Percentiles rank a stretch among this genome's conserved stretches.
Evolutionary conservation across 1,140 invertebrate genomes (phyloP).

Genomic region (Drosophila suzukii): DNA sequence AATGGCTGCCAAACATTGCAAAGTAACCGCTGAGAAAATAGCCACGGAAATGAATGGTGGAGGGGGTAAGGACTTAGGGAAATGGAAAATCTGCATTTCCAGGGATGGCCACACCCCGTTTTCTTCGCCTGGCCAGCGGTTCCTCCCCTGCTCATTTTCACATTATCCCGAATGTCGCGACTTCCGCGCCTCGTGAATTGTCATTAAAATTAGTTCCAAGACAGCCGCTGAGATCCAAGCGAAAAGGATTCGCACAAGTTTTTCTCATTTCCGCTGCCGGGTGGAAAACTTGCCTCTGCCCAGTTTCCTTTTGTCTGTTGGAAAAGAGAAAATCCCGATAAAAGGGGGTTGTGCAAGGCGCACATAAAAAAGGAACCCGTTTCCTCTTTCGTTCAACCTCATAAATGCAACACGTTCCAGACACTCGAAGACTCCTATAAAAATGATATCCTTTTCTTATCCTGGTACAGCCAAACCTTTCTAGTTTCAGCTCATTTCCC

Average conservation of each 20-base stretch:
- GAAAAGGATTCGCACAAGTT: slow-evolving; percentile 58
- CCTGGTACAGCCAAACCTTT: slow-evolving; percentile 32
- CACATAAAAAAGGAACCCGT: slow-evolving; percentile 51
- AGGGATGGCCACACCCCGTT: slow-evolving; percentile 36
- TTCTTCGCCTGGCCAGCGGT: slow-evolving; percentile 14
- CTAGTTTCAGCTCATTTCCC: slow-evolving; percentile 2
- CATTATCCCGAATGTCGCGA: slow-evolving; percentile 46
- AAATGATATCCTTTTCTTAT: slow-evolving; percentile 34
- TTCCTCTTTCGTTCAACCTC: slow-evolving; percentile 58
- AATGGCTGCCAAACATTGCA: slow-evolving; percentile 41
- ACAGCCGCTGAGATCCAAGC: slow-evolving; percentile 20
- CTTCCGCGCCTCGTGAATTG: slow-evolving; percentile 69
- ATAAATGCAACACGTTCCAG: slow-evolving; percentile 75
- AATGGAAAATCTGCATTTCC: slow-evolving; percentile 55
- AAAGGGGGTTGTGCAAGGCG: slow-evolving; percentile 20
- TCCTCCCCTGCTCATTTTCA: slow-evolving; percentile 38
- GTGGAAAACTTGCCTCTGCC: slow-evolving; percentile 70
- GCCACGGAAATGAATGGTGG: slow-evolving; percentile 25
- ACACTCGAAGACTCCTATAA: slow-evolving; percentile 38
- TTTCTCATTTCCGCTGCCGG: slow-evolving; percentile 69
- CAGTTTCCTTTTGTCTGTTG: slow-evolving; percentile 57
- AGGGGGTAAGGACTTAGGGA: slow-evolving; percentile 14
- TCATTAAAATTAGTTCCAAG: slow-evolving; percentile 81
- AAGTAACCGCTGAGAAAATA: slow-evolving; percentile 41
- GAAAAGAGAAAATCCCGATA: slow-evolving; percentile 4